A percentile compares a stretch with the other conserved stretches of the same genome.
These are phyloP conservation scores for Drosophila arizonae DNA, from an alignment of 1,140 invertebrate genomes.

Conservation along the genomic window DNA sequence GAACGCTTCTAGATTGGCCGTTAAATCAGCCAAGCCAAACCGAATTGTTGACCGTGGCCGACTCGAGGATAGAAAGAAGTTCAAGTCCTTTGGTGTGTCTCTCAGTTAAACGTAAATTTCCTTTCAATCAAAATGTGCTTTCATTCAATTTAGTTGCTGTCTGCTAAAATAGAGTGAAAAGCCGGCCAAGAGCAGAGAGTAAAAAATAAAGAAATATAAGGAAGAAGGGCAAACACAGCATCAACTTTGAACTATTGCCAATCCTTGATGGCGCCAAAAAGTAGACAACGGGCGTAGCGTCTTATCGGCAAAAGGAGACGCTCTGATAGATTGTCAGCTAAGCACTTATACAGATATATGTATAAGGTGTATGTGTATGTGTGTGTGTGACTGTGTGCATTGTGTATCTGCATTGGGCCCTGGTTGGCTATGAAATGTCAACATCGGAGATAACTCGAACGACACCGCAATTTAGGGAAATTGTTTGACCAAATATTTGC, in stretches of 20 bases:
- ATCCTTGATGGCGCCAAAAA: conserved; percentile 58
- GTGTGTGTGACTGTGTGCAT: conserved; percentile 10
- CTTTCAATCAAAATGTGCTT: conserved; percentile 79
- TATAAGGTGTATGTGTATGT: conserved; percentile 3
- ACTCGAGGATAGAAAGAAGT: conserved; percentile 8
- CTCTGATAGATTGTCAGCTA: conserved; percentile 59
- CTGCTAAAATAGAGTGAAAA: conserved; percentile 27
- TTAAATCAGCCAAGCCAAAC: conserved; percentile 54
- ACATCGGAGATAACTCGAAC: conserved; percentile 30
- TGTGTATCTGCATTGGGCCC: conserved; percentile 25
- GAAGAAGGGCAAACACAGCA: conserved; percentile 16
- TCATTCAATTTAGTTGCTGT: conserved; percentile 70
- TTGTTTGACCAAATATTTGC: conserved; percentile 57
- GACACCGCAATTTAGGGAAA: conserved; percentile 58
- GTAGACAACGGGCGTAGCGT: conserved; percentile 32
- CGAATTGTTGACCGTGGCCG: conserved; percentile 17
- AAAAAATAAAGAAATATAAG: neutral
- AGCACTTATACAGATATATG: conserved; percentile 34
- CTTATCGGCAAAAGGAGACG: conserved; percentile 50
- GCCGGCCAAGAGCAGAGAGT: conserved; percentile 31
- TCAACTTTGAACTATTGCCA: conserved; percentile 70
- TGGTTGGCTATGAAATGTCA: conserved; percentile 23
- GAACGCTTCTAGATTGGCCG: conserved; percentile 53
- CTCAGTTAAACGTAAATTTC: conserved; percentile 73
- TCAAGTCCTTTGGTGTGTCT: conserved; percentile 17